Conservation (phyloP, 1,140 invertebrate genomes). For the Sitophilus oryzae region DNA sequence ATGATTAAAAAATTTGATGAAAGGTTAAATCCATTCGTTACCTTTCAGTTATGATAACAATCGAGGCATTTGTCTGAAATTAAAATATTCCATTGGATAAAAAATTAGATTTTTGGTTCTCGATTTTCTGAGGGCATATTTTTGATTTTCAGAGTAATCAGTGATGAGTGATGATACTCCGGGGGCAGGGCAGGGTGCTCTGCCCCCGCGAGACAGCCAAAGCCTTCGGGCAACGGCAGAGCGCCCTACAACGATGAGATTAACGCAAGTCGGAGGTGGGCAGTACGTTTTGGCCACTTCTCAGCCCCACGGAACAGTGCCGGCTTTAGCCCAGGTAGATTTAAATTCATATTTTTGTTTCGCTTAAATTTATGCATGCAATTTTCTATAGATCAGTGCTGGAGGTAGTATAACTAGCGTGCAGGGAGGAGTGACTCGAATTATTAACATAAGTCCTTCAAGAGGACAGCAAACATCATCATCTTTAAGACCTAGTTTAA, state of each 20-base stretch:
- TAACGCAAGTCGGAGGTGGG: constrained; percentile 39
- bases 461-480: constrained; percentile 33
- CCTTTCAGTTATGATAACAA: constrained; percentile 11
- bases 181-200: constrained; percentile 43
- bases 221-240: constrained; percentile 32
- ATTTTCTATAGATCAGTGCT: constrained; percentile 32
- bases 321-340: constrained; percentile 37
- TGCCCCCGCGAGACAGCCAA: constrained; percentile 41
- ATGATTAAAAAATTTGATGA: constrained; percentile 1
- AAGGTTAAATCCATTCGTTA: constrained; percentile 6
- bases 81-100: not conserved
- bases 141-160: constrained; percentile 28
- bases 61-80: constrained; percentile 19
- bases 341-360: not conserved
- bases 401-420: constrained; percentile 20
- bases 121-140: not conserved
- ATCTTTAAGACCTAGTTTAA: constrained; percentile 36
- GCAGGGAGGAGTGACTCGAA: constrained; percentile 36
- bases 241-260: constrained; percentile 37
- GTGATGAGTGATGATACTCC: constrained; percentile 44
- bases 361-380: not conserved
- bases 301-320: constrained; percentile 33
- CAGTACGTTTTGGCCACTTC: constrained; percentile 39
- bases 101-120: not conserved
- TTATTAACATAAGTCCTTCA: constrained; percentile 41